These are phyloP conservation scores for Dyspetes luteomarginatus DNA, from an alignment of 2,888 invertebrate genomes.

Conservation along the genomic window DNA sequence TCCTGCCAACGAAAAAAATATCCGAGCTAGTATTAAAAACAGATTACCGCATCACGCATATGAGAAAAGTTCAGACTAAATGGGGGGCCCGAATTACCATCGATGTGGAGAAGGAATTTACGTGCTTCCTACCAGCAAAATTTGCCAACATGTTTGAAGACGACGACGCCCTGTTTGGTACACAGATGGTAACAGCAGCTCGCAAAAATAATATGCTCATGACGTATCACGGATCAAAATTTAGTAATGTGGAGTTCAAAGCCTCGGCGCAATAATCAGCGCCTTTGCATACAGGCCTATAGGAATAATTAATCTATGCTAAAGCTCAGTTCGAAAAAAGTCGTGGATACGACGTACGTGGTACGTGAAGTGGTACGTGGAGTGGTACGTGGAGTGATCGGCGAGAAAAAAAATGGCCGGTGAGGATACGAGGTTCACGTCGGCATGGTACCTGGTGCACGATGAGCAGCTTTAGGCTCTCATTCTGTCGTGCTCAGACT, in stretches of 20 bases:
- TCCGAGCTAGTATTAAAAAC: neutral
- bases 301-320: too few species aligned
- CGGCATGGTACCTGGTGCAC: too few species aligned
- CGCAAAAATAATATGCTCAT: neutral
- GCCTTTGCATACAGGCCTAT: too few species aligned
- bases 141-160: constrained; percentile 10
- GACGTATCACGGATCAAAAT: constrained; percentile 21
- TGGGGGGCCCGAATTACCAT: neutral
- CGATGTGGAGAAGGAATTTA: constrained; percentile 1
- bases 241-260: constrained; percentile 20
- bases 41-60: neutral
- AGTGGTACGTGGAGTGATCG: too few species aligned
- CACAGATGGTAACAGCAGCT: neutral
- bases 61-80: neutral
- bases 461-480: too few species aligned
- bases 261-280: neutral
- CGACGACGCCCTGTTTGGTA: neutral
- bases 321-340: too few species aligned
- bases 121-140: neutral
- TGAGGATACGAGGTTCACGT: too few species aligned
- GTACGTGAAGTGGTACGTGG: too few species aligned
- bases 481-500: too few species aligned
- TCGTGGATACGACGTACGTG: too few species aligned
- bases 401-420: too few species aligned
- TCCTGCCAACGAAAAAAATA: neutral